phyloP scores from a whole-genome alignment of 2,113 vertebrate species.

The Leptocoma aspasia region DNA sequence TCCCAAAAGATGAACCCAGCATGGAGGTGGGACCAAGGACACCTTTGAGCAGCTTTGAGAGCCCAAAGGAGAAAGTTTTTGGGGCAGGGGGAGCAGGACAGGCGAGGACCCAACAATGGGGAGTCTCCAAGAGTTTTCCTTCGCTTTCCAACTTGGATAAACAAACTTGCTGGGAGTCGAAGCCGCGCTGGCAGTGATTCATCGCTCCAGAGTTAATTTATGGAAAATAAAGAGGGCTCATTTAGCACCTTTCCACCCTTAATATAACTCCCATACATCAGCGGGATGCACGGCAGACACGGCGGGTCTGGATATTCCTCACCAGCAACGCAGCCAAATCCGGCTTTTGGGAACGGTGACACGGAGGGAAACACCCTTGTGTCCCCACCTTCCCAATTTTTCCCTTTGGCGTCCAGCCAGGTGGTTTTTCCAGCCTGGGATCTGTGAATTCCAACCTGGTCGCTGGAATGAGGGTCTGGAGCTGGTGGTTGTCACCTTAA shows the following conservation, averaged over 20 bases:
- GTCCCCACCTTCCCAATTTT: background rate
- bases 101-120: fast-evolving
- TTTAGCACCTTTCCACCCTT: slow-evolving; percentile 79
- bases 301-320: slow-evolving; percentile 56
- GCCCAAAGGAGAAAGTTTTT: background rate
- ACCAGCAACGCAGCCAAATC: background rate
- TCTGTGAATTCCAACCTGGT: background rate
- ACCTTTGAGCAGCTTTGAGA: background rate
- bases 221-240: slow-evolving; percentile 77
- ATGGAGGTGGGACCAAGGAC: fast-evolving
- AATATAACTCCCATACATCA: slow-evolving; percentile 74
- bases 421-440: background rate
- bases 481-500: background rate
- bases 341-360: background rate
- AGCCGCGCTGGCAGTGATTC: slow-evolving; percentile 66
- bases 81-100: background rate
- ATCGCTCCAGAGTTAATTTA: slow-evolving; percentile 75
- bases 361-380: fast-evolving
- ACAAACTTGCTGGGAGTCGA: background rate
- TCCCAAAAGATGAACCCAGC: fast-evolving
- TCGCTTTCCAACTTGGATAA: slow-evolving; percentile 7
- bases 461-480: background rate
- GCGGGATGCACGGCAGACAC: slow-evolving; percentile 20
- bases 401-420: background rate
- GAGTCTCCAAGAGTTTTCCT: background rate